phyloP scores from a whole-genome alignment of 2,113 vertebrate genomes.

The Perca fluviatilis region DNA sequence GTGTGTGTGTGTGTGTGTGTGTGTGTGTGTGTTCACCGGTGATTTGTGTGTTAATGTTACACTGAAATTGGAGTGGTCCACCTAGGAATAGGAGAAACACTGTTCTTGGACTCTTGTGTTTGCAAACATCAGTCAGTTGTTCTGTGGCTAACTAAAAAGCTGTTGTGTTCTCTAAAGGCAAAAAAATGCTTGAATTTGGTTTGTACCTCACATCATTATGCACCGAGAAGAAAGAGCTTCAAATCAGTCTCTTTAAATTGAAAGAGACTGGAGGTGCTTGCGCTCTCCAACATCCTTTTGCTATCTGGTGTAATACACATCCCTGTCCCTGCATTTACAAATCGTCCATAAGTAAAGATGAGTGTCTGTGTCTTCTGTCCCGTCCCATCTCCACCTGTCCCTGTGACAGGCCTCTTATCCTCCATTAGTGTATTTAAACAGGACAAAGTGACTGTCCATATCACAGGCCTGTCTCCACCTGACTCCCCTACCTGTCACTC shows the following conservation, averaged over 20 bases:
- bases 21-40: slow-evolving; percentile 46
- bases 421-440: slow-evolving; percentile 83
- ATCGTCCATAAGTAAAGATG: slow-evolving; percentile 42
- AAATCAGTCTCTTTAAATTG: slow-evolving; percentile 30
- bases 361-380: slow-evolving; percentile 74
- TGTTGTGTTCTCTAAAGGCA: slow-evolving; percentile 10
- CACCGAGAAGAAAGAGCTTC: slow-evolving; percentile 2
- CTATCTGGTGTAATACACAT: slow-evolving; percentile 67
- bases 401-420: slow-evolving; percentile 78
- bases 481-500: slow-evolving; percentile 79
- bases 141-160: slow-evolving; percentile 26
- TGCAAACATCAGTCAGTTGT: slow-evolving; percentile 55
- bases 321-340: slow-evolving; percentile 38
- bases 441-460: slow-evolving; percentile 83
- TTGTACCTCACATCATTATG: slow-evolving; percentile 14
- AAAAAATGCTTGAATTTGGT: slow-evolving; percentile 13
- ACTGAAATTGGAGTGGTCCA: slow-evolving; percentile 72
- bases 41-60: slow-evolving; percentile 73
- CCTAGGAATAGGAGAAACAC: slow-evolving; percentile 57
- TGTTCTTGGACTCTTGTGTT: slow-evolving; percentile 51
- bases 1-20: slow-evolving; percentile 31
- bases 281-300: slow-evolving; percentile 21
- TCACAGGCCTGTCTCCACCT: slow-evolving; percentile 70
- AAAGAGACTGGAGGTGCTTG: slow-evolving; percentile 13
- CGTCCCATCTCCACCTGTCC: slow-evolving; percentile 69